Evolutionary conservation across 2,888 invertebrate genomes (phyloP).

Genomic region (Acleris literana): DNA sequence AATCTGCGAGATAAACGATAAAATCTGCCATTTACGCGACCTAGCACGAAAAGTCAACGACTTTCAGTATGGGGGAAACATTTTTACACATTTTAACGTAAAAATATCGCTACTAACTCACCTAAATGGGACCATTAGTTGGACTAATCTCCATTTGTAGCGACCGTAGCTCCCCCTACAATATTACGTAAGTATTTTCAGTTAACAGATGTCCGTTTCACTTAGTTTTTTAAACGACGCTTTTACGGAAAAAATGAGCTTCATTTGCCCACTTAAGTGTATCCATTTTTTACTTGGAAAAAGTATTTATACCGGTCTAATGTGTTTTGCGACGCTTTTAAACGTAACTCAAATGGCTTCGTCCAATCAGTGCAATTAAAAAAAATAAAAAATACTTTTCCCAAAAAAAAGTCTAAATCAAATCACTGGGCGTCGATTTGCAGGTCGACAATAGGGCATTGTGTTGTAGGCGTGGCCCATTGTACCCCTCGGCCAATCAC

Average conservation of each 20-base stretch:
- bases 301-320: conserved; percentile 33
- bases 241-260: conserved; percentile 72
- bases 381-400: conserved; percentile 13
- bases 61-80: conserved; percentile 28
- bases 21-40: conserved; percentile 38
- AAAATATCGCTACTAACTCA: conserved; percentile 53
- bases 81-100: conserved; percentile 48
- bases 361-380: conserved; percentile 13
- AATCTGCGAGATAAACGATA: conserved; percentile 10
- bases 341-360: conserved; percentile 23
- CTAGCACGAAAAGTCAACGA: conserved; percentile 28
- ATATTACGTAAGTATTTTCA: conserved; percentile 57
- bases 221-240: conserved; percentile 69
- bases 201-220: conserved; percentile 62
- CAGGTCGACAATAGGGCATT: conserved; percentile 78
- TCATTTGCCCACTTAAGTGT: conserved; percentile 67
- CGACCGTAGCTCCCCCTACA: conserved; percentile 50
- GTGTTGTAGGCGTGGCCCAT: conserved; percentile 79
- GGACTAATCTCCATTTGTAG: conserved; percentile 72
- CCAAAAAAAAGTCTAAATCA: conserved; percentile 37
- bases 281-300: conserved; percentile 53
- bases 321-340: conserved; percentile 33
- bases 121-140: conserved; percentile 70
- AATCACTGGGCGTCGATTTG: conserved; percentile 63
- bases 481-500: conserved; percentile 74